Evolutionary conservation across 2,888 invertebrate genomes (phyloP), one percentile per base, ranked within the genome.

Genomic region (Ennomos erosarius): DNA sequence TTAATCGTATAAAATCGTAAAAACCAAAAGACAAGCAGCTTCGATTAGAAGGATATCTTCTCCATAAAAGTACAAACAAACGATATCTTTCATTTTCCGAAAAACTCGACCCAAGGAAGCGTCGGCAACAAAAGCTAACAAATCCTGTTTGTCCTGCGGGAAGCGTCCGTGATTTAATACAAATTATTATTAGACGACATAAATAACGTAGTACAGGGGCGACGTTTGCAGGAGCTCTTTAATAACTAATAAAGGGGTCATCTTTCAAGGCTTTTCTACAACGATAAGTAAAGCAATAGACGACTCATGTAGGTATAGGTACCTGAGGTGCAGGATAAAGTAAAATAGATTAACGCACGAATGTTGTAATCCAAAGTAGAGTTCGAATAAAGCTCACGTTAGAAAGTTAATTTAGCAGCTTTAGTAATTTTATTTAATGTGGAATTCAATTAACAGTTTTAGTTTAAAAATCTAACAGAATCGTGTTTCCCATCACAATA

Each of bases 231-330:
- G 78, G 74, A 82, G 84, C 88, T 90, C 82, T 88, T 92, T 91
- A 91, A 91, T 92, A 91, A 91, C 88, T 91, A 92, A 91, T 91
- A 92, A 91, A 90, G 89, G 91, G 90, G 90, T 90, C 90, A 91
- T 90, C 88, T 84, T 86, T 91, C 89, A 60, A 47, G 59, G 13
- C 51, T 88, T 70, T 56, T 64, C 68, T 73, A 71, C 72, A 74
- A 34, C 10, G 59, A 47, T 10, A 47, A 55, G 52, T 47, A 37
- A 45, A 12, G 35, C 8, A n/a, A 33, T 51, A 34, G 59, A 51
- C 48, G 36, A 38, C 13, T 10, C 37, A 55, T 43, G 35, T 13
- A 16, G 38, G 3, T n/a, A 16, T 16, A 16, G 16, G 3, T 16
- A 16, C 16, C 16, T 16, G 3, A 16, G n/a, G 10, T 46, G 26